Conservation (phyloP, 2,797 vertebrate species). For the Neopelma chrysocephalum region DNA sequence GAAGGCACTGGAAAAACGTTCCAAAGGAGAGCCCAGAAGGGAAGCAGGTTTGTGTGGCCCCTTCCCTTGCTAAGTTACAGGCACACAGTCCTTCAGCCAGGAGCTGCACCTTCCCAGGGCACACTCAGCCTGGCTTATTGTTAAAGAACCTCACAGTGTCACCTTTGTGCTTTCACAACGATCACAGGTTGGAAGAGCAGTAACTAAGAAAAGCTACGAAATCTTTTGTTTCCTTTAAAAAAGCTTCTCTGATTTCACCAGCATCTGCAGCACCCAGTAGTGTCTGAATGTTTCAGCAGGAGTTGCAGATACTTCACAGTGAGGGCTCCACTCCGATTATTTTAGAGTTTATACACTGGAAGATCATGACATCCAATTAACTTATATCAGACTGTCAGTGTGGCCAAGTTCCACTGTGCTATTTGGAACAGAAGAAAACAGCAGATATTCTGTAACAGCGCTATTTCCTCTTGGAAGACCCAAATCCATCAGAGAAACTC, state of each 20-base stretch:
- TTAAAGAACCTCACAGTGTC: background rate
- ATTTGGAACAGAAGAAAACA: background rate
- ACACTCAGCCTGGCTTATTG: background rate
- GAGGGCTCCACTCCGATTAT: background rate
- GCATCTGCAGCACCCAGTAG: background rate
- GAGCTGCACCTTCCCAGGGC: background rate
- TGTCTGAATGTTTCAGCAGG: background rate
- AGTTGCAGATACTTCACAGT: background rate
- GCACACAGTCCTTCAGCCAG: background rate
- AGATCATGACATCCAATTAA: background rate
- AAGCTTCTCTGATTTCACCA: background rate
- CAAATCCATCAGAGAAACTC: background rate
- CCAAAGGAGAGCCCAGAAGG: background rate
- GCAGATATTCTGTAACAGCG: background rate
- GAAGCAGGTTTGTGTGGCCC: background rate
- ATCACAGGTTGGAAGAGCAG: background rate
- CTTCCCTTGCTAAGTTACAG: background rate
- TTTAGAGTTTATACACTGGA: background rate
- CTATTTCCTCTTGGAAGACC: background rate
- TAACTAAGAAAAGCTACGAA: background rate
- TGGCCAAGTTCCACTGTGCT: background rate
- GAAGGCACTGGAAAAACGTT: background rate
- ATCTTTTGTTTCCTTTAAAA: background rate
- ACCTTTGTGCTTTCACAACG: background rate
- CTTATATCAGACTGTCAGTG: background rate